These are phyloP conservation scores for Amblyopsis hoosieri DNA, from an alignment of 2,797 vertebrate genomes.

Conservation along the genomic window DNA sequence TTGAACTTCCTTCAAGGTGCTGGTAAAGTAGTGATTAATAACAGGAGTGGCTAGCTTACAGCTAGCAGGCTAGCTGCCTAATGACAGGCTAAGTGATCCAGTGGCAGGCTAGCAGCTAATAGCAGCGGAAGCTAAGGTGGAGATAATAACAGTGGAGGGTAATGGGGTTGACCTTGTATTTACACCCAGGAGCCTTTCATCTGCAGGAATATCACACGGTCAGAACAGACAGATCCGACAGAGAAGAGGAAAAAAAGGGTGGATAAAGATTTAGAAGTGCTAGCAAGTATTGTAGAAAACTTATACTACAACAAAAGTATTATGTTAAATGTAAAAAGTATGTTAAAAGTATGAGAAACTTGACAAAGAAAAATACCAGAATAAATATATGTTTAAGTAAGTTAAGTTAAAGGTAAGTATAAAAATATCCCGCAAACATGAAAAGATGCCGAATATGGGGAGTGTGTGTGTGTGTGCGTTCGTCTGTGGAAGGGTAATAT, in stretches of 20 bases:
- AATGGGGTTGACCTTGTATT: slow-evolving; percentile 75
- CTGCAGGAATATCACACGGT: slow-evolving; percentile 46
- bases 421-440: too few species aligned
- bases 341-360: too few species aligned
- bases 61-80: slow-evolving; percentile 57
- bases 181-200: slow-evolving; percentile 71
- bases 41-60: slow-evolving; percentile 30
- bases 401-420: too few species aligned
- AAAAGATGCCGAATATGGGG: too few species aligned
- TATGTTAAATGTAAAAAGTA: too few species aligned
- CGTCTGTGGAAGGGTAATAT: slow-evolving; percentile 39
- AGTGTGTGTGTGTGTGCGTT: too few species aligned
- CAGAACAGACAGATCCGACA: slow-evolving; percentile 50
- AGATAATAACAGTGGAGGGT: slow-evolving; percentile 46
- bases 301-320: too few species aligned
- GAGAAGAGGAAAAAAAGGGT: slow-evolving; percentile 52
- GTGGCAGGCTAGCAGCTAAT: slow-evolving; percentile 38
- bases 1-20: slow-evolving; percentile 13
- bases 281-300: slow-evolving; percentile 43
- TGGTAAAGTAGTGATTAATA: slow-evolving; percentile 50
- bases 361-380: too few species aligned
- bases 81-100: slow-evolving; percentile 59
- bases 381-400: too few species aligned
- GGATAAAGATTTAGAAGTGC: slow-evolving; percentile 23
- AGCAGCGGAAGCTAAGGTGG: slow-evolving; percentile 63